phyloP scores from a whole-genome alignment of 2,888 invertebrate species.

The Ochropleura leucogaster region DNA sequence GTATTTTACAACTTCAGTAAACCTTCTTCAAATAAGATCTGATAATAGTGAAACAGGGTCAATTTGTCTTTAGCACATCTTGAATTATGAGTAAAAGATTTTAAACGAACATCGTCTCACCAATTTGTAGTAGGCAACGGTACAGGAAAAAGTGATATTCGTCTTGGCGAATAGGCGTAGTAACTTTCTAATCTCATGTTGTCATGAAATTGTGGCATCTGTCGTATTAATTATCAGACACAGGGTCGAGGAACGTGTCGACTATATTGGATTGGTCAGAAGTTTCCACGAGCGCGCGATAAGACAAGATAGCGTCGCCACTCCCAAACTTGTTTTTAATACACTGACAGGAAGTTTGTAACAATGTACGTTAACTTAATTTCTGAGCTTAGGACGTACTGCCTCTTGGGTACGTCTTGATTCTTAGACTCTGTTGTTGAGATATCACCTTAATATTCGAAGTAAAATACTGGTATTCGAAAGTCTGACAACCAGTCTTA shows the following conservation, averaged over 20 bases:
- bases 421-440: background rate
- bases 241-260: constrained; percentile 63
- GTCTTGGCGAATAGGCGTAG: constrained; percentile 20
- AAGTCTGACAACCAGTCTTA: too few relatives aligned
- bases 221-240: constrained; percentile 68
- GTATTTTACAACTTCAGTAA: constrained; percentile 29
- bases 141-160: constrained; percentile 12
- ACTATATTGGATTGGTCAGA: constrained; percentile 75
- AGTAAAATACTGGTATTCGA: too few relatives aligned
- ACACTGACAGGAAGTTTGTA: constrained; percentile 66
- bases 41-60: constrained; percentile 50
- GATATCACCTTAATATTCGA: background rate
- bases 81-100: constrained; percentile 31
- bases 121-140: constrained; percentile 5
- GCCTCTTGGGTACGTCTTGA: background rate
- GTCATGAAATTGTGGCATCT: constrained; percentile 57
- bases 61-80: constrained; percentile 31
- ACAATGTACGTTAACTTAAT: constrained; percentile 54
- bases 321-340: constrained; percentile 74
- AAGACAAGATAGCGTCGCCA: constrained; percentile 70
- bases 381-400: constrained; percentile 14
- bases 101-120: constrained; percentile 11
- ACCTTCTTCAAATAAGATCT: constrained; percentile 31
- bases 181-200: constrained; percentile 59
- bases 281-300: constrained; percentile 84